Evolutionary conservation across 1,140 invertebrate species (phyloP).

Genomic region (Drosophila parvula): DNA sequence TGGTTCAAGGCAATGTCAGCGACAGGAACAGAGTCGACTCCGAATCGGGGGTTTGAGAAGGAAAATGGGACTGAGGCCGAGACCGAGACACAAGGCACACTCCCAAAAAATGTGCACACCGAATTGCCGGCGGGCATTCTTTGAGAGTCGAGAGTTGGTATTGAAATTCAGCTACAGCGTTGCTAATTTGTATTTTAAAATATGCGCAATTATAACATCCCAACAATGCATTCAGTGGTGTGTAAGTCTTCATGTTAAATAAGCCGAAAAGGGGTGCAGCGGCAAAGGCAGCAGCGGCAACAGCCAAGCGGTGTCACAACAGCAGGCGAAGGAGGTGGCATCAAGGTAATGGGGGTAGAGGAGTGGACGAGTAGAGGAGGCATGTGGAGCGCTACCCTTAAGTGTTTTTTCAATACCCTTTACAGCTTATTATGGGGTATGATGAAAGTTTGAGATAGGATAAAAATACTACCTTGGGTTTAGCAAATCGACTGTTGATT

Average conservation of each 20-base stretch:
- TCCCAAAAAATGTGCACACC: constrained; percentile 44
- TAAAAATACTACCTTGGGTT: too few species aligned
- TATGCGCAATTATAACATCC: constrained; percentile 78
- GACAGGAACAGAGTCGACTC: constrained; percentile 31
- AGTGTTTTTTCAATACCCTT: constrained; percentile 49
- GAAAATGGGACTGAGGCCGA: constrained; percentile 3
- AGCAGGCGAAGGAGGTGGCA: constrained; percentile 50
- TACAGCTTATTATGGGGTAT: background rate
- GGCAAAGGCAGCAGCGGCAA: constrained; percentile 21
- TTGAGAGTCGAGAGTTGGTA: constrained; percentile 44
- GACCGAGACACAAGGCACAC: constrained; percentile 61
- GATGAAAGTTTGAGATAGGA: too few species aligned
- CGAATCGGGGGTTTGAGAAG: constrained; percentile 5
- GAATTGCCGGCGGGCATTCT: constrained; percentile 47
- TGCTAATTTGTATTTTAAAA: constrained; percentile 83
- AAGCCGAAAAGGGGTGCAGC: constrained; percentile 70
- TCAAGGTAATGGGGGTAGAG: constrained; percentile 15
- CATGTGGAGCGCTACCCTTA: constrained; percentile 54
- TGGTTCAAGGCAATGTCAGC: constrained; percentile 68
- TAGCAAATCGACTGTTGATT: too few species aligned
- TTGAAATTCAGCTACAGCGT: constrained; percentile 80
- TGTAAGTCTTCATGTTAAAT: constrained; percentile 76
- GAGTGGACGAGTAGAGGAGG: constrained; percentile 6
- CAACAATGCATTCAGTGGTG: constrained; percentile 73
- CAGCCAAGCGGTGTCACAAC: constrained; percentile 63